Conservation (phyloP, 2,888 invertebrate genomes). For the Philhelius pedissequus region DNA sequence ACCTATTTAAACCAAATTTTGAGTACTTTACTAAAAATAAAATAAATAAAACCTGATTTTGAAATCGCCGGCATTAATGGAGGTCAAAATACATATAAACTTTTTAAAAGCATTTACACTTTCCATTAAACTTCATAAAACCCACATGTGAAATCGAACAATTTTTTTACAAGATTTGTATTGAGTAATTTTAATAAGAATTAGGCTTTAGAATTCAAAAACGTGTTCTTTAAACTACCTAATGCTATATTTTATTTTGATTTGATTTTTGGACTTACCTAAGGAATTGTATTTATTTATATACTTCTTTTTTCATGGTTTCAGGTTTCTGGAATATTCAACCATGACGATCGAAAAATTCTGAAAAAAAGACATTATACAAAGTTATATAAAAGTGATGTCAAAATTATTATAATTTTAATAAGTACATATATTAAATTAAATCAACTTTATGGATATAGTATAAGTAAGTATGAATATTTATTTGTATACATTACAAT, state of each 20-base stretch:
- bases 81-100: neutral
- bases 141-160: neutral
- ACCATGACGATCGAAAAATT: neutral
- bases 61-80: neutral
- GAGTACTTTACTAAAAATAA: neutral
- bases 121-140: neutral
- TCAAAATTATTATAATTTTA: neutral
- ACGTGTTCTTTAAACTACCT: neutral
- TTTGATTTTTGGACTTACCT: neutral
- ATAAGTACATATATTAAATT: neutral
- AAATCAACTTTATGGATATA: neutral
- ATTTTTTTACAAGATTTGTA: neutral
- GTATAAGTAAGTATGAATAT: neutral
- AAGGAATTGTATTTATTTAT: neutral
- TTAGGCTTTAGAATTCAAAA: neutral
- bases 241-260: neutral
- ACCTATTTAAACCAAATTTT: too few relatives aligned
- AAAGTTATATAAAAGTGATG: neutral
- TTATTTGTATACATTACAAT: too few relatives aligned
- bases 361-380: neutral
- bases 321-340: slow-evolving; percentile 16
- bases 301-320: neutral
- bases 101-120: neutral
- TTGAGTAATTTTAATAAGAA: neutral
- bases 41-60: neutral